These are phyloP conservation scores for Prinia subflava DNA, from an alignment of 2,113 vertebrate species.

Conservation along the genomic window DNA sequence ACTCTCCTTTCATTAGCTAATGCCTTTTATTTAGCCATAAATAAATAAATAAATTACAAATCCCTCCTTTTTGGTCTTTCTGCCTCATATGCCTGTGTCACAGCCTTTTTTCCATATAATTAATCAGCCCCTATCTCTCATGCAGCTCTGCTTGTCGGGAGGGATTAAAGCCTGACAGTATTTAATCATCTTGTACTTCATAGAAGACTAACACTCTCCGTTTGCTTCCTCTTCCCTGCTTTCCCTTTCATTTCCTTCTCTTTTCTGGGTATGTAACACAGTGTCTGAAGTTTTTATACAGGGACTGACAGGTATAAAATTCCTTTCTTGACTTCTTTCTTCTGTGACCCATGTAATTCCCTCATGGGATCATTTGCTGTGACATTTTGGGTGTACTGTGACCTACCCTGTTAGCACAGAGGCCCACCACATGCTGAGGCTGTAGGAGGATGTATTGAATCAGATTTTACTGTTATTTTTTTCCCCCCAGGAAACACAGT, in stretches of 20 bases:
- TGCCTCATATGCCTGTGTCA: conserved; percentile 26
- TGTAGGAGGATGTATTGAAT: background rate
- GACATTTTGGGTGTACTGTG: conserved; percentile 28
- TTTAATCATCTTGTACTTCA: conserved; percentile 60
- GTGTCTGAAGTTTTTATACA: conserved; percentile 10
- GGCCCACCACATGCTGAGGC: background rate
- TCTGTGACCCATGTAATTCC: conserved; percentile 29
- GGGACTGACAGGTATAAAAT: conserved; percentile 20
- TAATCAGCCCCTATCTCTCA: conserved; percentile 50
- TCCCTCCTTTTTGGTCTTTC: conserved; percentile 19
- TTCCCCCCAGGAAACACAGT: background rate
- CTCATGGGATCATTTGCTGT: conserved; percentile 44
- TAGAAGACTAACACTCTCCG: conserved; percentile 26
- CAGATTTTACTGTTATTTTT: background rate
- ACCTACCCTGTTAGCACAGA: conserved; percentile 41
- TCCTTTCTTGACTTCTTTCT: conserved; percentile 21
- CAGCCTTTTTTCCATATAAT: conserved; percentile 39
- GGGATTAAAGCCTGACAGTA: conserved; percentile 54
- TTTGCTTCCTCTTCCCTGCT: conserved; percentile 21
- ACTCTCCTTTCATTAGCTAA: background rate
- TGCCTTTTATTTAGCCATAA: background rate
- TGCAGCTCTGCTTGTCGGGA: conserved; percentile 26
- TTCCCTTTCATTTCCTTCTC: conserved; percentile 17
- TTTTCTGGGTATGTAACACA: background rate
- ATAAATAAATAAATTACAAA: background rate